Evolutionary conservation across 2,797 vertebrate genomes (phyloP), one percentile per base, ranked within the genome.

Genomic region (Sylvilagus floridanus): DNA sequence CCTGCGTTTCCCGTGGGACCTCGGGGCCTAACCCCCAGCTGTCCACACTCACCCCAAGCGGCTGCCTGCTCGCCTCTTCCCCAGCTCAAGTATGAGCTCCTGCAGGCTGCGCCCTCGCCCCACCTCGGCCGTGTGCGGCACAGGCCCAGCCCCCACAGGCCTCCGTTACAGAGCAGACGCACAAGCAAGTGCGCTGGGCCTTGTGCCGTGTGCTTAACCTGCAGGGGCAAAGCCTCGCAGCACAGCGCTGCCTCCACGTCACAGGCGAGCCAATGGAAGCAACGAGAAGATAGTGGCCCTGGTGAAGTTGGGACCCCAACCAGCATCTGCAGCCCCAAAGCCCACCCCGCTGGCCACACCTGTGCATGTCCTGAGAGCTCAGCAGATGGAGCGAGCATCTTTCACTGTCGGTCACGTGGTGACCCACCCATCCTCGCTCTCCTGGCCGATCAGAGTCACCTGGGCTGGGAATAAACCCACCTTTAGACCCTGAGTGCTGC

Each of bases 301-400:
- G 0, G 26, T 0, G 24, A 50, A n/a, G n/a, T 69, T 60, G 62
- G 50, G 24, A n/a, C 76, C 68, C 66, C 62, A n/a, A 42, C 24
- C 68, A 35, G 63, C 2, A 0, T 13, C 28, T 30, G 68, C 10
- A 28, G 42, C 54, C 32, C 57, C 37, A 17, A 75, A 88, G 57
- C 57, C 76, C 82, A 3, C 22, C 69, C 32, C 9, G 0, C 8
- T 12, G 14, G 62, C 3, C 24, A 30, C 7, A 4, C 26, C 0
- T 0, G 7, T 11, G 65, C 68, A 50, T 24, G 0, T 0, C 11
- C 35, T 47, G 42, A 24, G 19, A 4, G 13, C 69, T 57, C 35
- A 8, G 2, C 7, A 65, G 71, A 50, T 0, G 1, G 1, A 16
- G 17, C 2, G 1, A 16, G 17, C 2, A 19, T 9, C 47, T 2